phyloP scores from a whole-genome alignment of 2,113 vertebrate genomes.

The Myrmecobius fasciatus region DNA sequence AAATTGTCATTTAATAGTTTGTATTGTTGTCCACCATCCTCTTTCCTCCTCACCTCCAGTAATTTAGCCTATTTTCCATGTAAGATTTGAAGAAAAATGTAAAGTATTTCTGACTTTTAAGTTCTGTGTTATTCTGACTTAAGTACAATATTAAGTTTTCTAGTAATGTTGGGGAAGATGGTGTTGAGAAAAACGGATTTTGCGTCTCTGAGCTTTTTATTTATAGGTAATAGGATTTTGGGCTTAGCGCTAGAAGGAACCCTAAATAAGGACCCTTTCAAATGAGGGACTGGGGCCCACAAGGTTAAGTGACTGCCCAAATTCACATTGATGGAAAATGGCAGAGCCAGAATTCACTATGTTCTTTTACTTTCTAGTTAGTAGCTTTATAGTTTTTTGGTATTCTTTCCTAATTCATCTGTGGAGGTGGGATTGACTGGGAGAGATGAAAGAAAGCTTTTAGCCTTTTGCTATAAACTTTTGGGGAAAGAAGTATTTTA shows the following conservation, averaged over 20 bases:
- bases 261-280: neutral
- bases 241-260: neutral
- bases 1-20: neutral
- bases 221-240: neutral
- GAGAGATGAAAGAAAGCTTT: neutral
- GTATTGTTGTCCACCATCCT: neutral
- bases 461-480: no score
- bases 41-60: no score
- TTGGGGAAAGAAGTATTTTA: neutral
- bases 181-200: neutral
- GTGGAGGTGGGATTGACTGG: neutral
- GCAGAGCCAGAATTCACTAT: neutral
- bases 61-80: neutral
- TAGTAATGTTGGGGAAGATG: neutral
- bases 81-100: neutral
- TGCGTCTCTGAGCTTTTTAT: neutral
- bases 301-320: neutral
- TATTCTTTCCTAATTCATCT: neutral
- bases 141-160: neutral
- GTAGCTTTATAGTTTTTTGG: neutral
- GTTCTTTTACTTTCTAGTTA: neutral
- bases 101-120: neutral
- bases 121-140: neutral
- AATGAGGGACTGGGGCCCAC: neutral
- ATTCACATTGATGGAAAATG: neutral